These are phyloP conservation scores for Nymphalis polychloros DNA, from an alignment of 2,888 invertebrate species.

Conservation along the genomic window DNA sequence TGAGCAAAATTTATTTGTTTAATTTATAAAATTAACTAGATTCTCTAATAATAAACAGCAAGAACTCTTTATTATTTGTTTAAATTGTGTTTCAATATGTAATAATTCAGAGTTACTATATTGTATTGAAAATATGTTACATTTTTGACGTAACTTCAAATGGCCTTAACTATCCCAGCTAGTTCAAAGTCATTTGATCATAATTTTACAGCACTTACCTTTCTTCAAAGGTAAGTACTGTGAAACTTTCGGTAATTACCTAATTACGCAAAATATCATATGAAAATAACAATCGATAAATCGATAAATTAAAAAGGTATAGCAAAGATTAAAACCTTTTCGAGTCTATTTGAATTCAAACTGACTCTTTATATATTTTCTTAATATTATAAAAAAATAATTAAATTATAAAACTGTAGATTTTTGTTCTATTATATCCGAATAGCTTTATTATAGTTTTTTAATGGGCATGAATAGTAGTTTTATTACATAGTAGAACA, in stretches of 20 bases:
- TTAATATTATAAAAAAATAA: conserved; percentile 59
- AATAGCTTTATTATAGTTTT: conserved; percentile 50
- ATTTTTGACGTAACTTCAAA: conserved; percentile 50
- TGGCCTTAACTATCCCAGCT: conserved; percentile 74
- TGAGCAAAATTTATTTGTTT: conserved; percentile 53
- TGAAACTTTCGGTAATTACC: conserved; percentile 34
- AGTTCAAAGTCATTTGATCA: conserved; percentile 66
- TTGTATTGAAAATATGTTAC: conserved; percentile 14
- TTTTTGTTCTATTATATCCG: conserved; percentile 35
- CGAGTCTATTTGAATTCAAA: conserved; percentile 54
- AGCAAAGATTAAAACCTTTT: conserved; percentile 46
- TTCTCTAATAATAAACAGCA: not conserved
- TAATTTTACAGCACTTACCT: conserved; percentile 42
- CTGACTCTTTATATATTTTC: conserved; percentile 58
- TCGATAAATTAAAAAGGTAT: conserved; percentile 27
- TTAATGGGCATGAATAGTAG: conserved; percentile 39
- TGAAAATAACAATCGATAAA: conserved; percentile 44
- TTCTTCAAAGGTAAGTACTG: conserved; percentile 3
- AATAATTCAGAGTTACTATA: conserved; percentile 28
- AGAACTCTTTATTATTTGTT: not conserved
- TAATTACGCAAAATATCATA: conserved; percentile 45
- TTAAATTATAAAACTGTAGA: conserved; percentile 24
- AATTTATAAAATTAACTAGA: conserved; percentile 15
- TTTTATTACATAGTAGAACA: conserved; percentile 56
- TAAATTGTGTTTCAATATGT: not conserved